Evolutionary conservation across 1,140 invertebrate species (phyloP), one percentile per base, ranked within the genome.

Genomic region (Ceratina australensis): DNA sequence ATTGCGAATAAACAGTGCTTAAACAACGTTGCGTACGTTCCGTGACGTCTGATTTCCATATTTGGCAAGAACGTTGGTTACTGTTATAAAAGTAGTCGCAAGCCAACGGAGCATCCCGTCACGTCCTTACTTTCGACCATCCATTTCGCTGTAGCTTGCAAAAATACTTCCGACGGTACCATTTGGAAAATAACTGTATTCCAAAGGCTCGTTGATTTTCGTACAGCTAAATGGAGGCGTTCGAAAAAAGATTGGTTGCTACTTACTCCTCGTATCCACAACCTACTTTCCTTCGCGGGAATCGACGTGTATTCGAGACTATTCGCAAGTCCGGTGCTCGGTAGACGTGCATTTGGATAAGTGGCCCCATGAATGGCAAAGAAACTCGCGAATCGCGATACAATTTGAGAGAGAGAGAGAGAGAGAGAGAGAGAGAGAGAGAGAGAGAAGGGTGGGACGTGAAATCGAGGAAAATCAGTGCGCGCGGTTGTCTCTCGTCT

Each of bases 1-100:
- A 60, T 61, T 72, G 20, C 24, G 20, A 72, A 72, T 61, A 72
- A 72, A 42, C 57, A 72, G 24, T 24, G 57, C 69, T 72, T 52
- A 72, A 26, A 28, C 18, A 60, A 72, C 24, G 42, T 72, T 61
- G 42, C 68, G 68, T 22, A 42, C 10, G 18, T 47, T 4, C 16
- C 3, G 1, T 8, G 42, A 0, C 22, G 28, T 22, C 2, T 3
- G 56, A 72, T 72, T 61, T 61, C 33, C 69, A 72, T 72, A 72
- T 49, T 61, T 72, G 69, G 69, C 69, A 50, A 1, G 18, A 3
- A 2, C 12, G 42, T 5, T 28, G n/a, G n/a, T 72, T 56, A 20
- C 61, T 60, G 49, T 61, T 24, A 50, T 28, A 33, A 22, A 61
- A 61, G 16, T 33, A 60, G 18, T 5, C 24, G 57, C 18, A 3